Conservation (phyloP, 35 echinoderm and acorn worm species). For the Lytechinus variegatus region DNA sequence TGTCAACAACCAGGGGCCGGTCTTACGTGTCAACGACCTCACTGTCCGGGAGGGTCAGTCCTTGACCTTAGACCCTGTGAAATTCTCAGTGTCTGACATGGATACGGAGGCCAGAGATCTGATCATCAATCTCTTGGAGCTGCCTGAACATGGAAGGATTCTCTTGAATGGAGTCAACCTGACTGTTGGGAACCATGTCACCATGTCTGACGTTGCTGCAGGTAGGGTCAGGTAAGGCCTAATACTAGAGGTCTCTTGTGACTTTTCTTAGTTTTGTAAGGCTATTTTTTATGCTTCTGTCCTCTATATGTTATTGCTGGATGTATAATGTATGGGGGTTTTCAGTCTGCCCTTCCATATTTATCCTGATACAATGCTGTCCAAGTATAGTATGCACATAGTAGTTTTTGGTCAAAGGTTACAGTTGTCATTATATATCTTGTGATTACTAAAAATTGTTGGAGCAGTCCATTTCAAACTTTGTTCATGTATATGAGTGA, state of each 20-base stretch:
- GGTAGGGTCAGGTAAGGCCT: slow-evolving; percentile 77
- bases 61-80: slow-evolving; percentile 66
- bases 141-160: slow-evolving; percentile 64
- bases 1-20: slow-evolving; percentile 84
- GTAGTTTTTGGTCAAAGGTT: no score
- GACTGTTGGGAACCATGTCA: slow-evolving; percentile 66
- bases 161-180: slow-evolving; percentile 65
- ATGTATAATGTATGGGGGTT: no score
- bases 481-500: no score
- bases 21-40: slow-evolving; percentile 74
- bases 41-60: slow-evolving; percentile 75
- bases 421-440: no score
- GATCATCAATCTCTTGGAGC: slow-evolving; percentile 45
- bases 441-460: no score
- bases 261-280: not conserved
- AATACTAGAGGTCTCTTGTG: not conserved
- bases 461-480: no score
- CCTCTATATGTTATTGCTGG: no score
- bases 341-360: no score
- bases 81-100: slow-evolving; percentile 83
- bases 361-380: no score
- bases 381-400: no score
- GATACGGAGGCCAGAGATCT: slow-evolving; percentile 74
- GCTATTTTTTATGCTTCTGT: no score
- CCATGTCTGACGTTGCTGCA: slow-evolving; percentile 74